Evolutionary conservation across 2,888 invertebrate genomes (phyloP).

Genomic region (Apodemia duryi): DNA sequence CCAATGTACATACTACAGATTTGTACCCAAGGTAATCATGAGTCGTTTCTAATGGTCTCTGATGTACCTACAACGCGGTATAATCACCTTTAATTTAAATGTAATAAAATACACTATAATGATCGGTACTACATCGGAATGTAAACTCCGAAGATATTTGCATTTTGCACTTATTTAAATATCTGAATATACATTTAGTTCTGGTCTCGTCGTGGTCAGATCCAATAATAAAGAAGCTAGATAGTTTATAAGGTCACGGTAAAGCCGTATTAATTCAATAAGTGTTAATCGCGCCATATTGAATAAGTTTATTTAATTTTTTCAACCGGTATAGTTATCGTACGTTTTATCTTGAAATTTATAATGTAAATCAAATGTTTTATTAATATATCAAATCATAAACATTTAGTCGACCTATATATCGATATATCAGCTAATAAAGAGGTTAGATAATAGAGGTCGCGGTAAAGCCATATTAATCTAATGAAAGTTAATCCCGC

Average conservation of each 20-base stretch:
- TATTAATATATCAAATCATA: neutral
- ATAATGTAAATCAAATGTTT: too few relatives aligned
- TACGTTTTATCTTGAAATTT: neutral
- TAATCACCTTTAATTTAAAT: neutral
- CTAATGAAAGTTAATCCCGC: neutral
- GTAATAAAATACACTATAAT: neutral
- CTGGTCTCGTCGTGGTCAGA: neutral
- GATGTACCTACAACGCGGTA: neutral
- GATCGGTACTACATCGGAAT: neutral
- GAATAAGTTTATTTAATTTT: neutral
- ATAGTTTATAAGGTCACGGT: constrained; percentile 5
- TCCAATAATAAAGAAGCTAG: neutral
- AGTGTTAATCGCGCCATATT: neutral
- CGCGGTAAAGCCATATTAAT: constrained; percentile 5
- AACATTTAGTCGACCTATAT: neutral
- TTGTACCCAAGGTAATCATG: constrained; percentile 29
- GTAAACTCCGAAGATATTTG: constrained; percentile 3
- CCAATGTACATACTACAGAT: constrained; percentile 22
- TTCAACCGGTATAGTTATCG: neutral
- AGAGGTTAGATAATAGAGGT: neutral
- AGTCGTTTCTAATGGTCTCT: neutral
- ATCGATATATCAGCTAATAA: constrained; percentile 1
- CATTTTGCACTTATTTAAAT: constrained; percentile 10
- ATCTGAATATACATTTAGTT: constrained; percentile 8
- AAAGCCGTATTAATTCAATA: neutral